phyloP scores from a whole-genome alignment of 2,797 vertebrate genomes.

The Nannoperca obscura region DNA sequence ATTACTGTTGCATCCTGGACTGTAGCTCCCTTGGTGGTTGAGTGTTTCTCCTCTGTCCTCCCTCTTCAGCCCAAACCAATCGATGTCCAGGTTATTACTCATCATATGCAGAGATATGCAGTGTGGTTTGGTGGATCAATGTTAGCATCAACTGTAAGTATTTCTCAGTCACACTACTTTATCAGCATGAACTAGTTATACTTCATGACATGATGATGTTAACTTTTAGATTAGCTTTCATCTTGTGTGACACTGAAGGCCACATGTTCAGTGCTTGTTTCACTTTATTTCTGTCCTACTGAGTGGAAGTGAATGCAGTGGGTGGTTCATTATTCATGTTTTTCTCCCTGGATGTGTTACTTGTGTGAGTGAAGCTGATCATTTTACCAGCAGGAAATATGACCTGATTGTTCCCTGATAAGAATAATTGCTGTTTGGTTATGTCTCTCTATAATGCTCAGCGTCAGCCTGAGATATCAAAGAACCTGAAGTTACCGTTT shows the following conservation, averaged over 20 bases:
- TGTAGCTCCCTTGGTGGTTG: background rate
- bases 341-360: slow-evolving; percentile 1
- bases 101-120: slow-evolving; percentile 97
- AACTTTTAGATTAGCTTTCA: background rate
- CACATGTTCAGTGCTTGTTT: background rate
- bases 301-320: slow-evolving; percentile 9
- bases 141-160: slow-evolving; percentile 95
- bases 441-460: background rate
- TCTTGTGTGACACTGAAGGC: background rate
- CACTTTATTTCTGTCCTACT: background rate
- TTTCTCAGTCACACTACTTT: background rate
- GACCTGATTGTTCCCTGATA: background rate
- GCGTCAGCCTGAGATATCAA: background rate
- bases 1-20: background rate
- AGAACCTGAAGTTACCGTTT: background rate
- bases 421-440: background rate
- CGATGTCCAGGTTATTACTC: slow-evolving; percentile 95
- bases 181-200: background rate
- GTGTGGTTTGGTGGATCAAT: slow-evolving; percentile 99
- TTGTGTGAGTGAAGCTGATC: slow-evolving; percentile 1
- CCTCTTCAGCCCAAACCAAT: slow-evolving; percentile 92
- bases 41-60: slow-evolving; percentile 6
- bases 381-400: slow-evolving; percentile 29
- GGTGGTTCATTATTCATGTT: slow-evolving; percentile 7
- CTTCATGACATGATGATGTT: background rate